These are phyloP conservation scores for Gadopsis bispinosus DNA, from an alignment of 2,797 vertebrate species.

Conservation along the genomic window DNA sequence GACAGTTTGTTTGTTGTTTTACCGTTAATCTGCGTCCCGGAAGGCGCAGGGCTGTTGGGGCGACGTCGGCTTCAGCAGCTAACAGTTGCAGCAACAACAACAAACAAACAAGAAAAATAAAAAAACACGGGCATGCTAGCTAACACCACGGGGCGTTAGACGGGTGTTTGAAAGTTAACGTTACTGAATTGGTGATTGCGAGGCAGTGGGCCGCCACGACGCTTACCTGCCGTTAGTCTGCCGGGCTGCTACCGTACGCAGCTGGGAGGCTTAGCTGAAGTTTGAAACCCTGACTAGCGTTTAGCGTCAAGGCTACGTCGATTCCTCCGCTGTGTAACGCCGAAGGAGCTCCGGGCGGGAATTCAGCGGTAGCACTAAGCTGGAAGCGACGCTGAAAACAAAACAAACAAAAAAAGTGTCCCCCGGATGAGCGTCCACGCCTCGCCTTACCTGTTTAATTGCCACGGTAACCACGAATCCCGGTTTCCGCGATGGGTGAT, in stretches of 20 bases:
- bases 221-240: accelerated
- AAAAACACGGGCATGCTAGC: too few species aligned
- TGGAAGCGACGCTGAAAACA: too few species aligned
- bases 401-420: neutral
- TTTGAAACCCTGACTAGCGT: slow-evolving; percentile 22
- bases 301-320: neutral
- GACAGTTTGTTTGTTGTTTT: too few species aligned
- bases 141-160: neutral
- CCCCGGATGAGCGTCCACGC: accelerated
- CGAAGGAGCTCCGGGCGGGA: neutral
- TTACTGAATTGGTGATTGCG: too few species aligned
- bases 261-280: neutral
- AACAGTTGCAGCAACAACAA: too few species aligned
- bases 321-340: neutral
- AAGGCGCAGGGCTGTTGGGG: too few species aligned
- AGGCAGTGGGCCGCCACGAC: accelerated
- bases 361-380: accelerated
- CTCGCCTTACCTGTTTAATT: slow-evolving; percentile 19
- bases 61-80: too few species aligned
- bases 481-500: accelerated
- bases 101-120: too few species aligned
- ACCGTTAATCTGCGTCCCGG: accelerated
- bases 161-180: neutral
- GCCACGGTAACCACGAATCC: neutral
- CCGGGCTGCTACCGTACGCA: accelerated